Percentiles rank a stretch among this genome's conserved stretches.
phyloP scores from a whole-genome alignment of 2,113 vertebrate species.

The Ornithorhynchus anatinus region DNA sequence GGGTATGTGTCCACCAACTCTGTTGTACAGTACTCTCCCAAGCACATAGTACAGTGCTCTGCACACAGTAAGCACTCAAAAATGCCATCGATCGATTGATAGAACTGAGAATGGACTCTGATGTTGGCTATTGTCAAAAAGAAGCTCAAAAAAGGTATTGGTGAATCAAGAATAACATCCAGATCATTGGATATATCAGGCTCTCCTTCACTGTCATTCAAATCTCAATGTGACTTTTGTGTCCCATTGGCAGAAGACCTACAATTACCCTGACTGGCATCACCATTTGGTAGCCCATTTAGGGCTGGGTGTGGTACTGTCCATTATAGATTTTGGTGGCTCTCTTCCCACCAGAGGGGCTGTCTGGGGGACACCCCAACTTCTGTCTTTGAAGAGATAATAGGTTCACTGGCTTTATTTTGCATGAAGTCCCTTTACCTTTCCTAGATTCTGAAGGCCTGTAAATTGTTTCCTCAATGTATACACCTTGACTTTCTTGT shows the following conservation, averaged over 20 bases:
- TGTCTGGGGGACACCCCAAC: constrained; percentile 75
- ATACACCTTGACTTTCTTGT: constrained; percentile 62
- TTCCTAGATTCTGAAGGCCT: constrained; percentile 74
- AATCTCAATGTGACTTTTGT: constrained; percentile 73
- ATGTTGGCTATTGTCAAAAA: background rate
- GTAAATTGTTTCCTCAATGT: constrained; percentile 70
- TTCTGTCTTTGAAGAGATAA: constrained; percentile 81
- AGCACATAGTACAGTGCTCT: too few relatives aligned
- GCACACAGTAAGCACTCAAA: too few relatives aligned
- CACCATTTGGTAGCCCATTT: constrained; percentile 87
- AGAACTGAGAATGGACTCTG: background rate
- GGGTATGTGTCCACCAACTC: too few relatives aligned
- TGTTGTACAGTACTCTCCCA: too few relatives aligned
- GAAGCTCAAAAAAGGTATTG: constrained; percentile 30
- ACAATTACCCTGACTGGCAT: constrained; percentile 69
- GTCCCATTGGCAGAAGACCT: constrained; percentile 81
- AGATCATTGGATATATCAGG: constrained; percentile 72
- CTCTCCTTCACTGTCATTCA: constrained; percentile 70
- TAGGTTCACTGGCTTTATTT: constrained; percentile 82
- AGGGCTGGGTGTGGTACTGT: constrained; percentile 85
- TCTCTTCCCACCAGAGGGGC: constrained; percentile 74
- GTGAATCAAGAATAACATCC: constrained; percentile 69
- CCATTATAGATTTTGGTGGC: constrained; percentile 85
- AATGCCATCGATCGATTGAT: too few relatives aligned
- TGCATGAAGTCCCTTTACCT: constrained; percentile 78